Evolutionary conservation across 2,888 invertebrate species (phyloP).

Genomic region (Aleiodes leptofemur): DNA sequence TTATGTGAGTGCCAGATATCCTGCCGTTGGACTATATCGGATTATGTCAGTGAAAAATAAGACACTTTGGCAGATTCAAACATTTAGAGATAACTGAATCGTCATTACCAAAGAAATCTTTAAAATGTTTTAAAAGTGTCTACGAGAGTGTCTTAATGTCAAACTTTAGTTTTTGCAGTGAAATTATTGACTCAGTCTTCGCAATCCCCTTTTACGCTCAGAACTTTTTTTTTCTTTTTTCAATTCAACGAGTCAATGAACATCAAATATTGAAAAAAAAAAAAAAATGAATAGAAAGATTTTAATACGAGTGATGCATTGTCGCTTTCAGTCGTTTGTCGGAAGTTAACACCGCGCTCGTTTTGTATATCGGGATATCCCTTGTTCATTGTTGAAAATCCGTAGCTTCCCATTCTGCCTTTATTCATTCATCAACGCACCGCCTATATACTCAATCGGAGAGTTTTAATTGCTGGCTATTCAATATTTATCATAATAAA

Average conservation of each 20-base stretch:
- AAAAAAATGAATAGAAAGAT: conserved; percentile 22
- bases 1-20: no score
- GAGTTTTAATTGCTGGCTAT: conserved; percentile 52
- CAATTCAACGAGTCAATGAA: conserved; percentile 1
- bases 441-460: conserved; percentile 35
- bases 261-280: not conserved
- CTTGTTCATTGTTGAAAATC: conserved; percentile 39
- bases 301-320: conserved; percentile 25
- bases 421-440: conserved; percentile 46
- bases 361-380: conserved; percentile 40
- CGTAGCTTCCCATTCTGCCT: conserved; percentile 36
- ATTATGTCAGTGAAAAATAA: no score
- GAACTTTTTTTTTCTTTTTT: not conserved
- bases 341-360: conserved; percentile 48
- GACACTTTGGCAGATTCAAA: no score
- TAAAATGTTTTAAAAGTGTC: no score
- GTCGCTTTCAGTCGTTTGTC: conserved; percentile 44
- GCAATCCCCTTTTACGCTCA: not conserved
- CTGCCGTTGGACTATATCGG: no score
- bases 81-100: no score
- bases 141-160: no score
- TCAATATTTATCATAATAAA: conserved; percentile 8
- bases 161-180: no score
- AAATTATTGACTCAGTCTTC: no score
- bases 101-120: no score